Evolutionary conservation across 2,797 vertebrate genomes (phyloP).

Genomic region (Cryptoblepharus egeriae): DNA sequence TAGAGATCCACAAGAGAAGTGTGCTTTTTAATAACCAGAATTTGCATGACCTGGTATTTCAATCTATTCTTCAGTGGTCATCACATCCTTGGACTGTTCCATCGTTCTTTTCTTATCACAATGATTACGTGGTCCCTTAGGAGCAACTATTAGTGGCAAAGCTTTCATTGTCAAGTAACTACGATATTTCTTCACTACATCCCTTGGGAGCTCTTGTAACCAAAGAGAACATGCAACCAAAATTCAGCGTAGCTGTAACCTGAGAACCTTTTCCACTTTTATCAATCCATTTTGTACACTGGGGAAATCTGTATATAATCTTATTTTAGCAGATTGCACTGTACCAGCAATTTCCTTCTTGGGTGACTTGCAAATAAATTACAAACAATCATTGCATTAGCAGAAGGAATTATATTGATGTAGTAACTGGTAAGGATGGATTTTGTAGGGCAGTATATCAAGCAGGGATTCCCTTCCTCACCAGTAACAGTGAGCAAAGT

Average conservation of each 20-base stretch:
- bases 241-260: background rate
- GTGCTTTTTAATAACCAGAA: background rate
- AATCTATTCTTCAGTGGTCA: background rate
- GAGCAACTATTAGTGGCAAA: background rate
- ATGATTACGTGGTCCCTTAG: background rate
- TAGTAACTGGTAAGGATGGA: background rate
- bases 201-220: background rate
- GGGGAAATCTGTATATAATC: background rate
- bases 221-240: background rate
- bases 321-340: background rate
- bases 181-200: background rate
- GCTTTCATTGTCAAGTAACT: background rate
- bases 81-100: background rate
- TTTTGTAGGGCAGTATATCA: background rate
- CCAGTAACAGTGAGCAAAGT: conserved; percentile 5
- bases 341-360: background rate
- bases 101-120: background rate
- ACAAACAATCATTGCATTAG: conserved; percentile 1
- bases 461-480: conserved; percentile 39
- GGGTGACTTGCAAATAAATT: conserved; percentile 27
- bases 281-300: background rate
- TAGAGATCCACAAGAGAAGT: background rate
- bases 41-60: background rate
- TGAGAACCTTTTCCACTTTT: background rate
- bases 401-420: conserved; percentile 20